These are phyloP conservation scores for Trissolcus brochymenae DNA, from an alignment of 2,888 invertebrate species.

Conservation along the genomic window DNA sequence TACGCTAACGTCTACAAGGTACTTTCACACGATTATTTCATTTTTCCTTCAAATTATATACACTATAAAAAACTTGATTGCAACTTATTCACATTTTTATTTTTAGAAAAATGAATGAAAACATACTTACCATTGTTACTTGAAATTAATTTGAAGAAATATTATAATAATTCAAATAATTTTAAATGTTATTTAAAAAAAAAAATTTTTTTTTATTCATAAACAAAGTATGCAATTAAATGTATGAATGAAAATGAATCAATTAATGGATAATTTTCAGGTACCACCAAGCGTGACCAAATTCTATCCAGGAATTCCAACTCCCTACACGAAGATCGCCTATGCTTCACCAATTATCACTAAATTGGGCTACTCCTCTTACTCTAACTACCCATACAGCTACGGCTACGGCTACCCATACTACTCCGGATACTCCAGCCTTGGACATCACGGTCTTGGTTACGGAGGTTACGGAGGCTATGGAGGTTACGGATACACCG, in stretches of 20 bases:
- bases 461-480: constrained; percentile 61
- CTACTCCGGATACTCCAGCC: constrained; percentile 60
- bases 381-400: constrained; percentile 56
- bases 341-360: constrained; percentile 64
- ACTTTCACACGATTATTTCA: constrained; percentile 18
- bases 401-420: constrained; percentile 53
- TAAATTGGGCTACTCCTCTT: constrained; percentile 60
- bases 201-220: background rate
- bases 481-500: constrained; percentile 6
- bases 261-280: constrained; percentile 9
- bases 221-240: too few species aligned
- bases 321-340: constrained; percentile 60
- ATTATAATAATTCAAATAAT: too few species aligned
- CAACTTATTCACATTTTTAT: too few species aligned
- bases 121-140: too few species aligned
- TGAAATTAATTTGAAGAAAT: too few species aligned
- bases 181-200: too few species aligned
- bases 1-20: constrained; percentile 72
- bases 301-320: constrained; percentile 55
- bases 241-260: too few species aligned
- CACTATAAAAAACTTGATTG: too few species aligned
- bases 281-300: constrained; percentile 64
- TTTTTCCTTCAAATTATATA: constrained; percentile 14
- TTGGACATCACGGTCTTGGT: constrained; percentile 59
- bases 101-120: too few species aligned